Evolutionary conservation across 2,888 invertebrate species (phyloP), one percentile per base, ranked within the genome.

Genomic region (Lordiphosa fenestrarum): DNA sequence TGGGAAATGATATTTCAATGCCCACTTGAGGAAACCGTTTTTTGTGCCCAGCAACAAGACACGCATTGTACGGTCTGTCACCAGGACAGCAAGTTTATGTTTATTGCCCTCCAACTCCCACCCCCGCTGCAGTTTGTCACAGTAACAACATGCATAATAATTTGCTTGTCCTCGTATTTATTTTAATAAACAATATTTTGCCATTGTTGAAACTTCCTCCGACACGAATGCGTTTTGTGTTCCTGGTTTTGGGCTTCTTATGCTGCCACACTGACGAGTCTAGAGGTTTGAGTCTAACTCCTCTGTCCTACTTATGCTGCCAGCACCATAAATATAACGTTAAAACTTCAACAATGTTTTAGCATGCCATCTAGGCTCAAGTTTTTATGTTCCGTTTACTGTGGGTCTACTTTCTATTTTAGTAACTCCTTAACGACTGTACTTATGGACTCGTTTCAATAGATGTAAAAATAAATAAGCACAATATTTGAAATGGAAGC

Each of bases 41-140:
- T 50, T 48, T 42, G 30, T 10, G 30, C 13, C 60, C 35, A 37
- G 38, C 23, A 25, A 23, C 41, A 41, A 64, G 74, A 60, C 88
- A 88, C 88, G 88, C 88, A 88, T 87, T 86, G 87, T 84, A 88
- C 88, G 69, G 88, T 88, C 88, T 90, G 90, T 89, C 88, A 89
- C 90, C 88, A 86, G 66, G 66, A 66, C 69, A 75, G 65, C 78
- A 59, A 78, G 55, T 53, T 47, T 60, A 38, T 75, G 55, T 61
- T 66, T 62, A 44, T 48, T 49, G 38, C 35, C 42, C 51, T 37
- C 10, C 23, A 33, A 46, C n/a, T 12, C 19, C 57, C 39, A 6
- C 35, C 5, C 6, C 10, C 19, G 13, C 53, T 42, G 44, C 49
- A 48, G 30, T 48, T 23, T 19, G 44, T 25, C 47, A 53, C 56